These are phyloP conservation scores for Cydia pomonella DNA, from an alignment of 1,140 invertebrate genomes.

Conservation along the genomic window DNA sequence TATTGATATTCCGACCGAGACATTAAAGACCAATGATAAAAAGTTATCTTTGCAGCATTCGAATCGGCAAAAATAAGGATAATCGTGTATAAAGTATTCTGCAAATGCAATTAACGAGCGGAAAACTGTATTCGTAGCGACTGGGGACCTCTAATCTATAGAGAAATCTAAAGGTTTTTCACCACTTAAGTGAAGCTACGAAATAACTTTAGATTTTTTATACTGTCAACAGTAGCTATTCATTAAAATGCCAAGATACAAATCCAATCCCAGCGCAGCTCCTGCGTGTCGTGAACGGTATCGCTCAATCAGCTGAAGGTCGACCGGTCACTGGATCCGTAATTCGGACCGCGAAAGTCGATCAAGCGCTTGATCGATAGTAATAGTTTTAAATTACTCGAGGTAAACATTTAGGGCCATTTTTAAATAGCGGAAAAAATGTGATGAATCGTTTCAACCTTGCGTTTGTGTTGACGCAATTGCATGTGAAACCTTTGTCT, in stretches of 20 bases:
- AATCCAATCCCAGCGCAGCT: neutral
- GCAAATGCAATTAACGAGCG: too few species aligned
- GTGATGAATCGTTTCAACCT: neutral
- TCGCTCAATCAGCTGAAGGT: conserved; percentile 20
- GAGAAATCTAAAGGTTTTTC: too few species aligned
- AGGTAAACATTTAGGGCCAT: neutral
- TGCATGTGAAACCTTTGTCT: neutral
- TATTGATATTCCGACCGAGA: too few species aligned
- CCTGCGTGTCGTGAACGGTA: neutral
- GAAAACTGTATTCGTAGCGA: too few species aligned
- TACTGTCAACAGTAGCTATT: neutral
- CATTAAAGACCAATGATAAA: too few species aligned
- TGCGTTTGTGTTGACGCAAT: neutral
- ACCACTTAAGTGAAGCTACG: neutral
- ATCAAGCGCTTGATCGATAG: neutral
- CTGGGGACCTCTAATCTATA: too few species aligned
- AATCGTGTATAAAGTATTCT: too few species aligned
- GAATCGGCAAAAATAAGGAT: too few species aligned
- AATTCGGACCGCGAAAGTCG: conserved; percentile 4
- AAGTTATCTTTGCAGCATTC: too few species aligned
- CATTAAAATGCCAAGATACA: neutral
- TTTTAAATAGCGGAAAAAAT: neutral
- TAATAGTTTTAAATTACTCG: neutral
- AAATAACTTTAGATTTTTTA: neutral
- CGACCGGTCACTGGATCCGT: neutral